A percentile compares a stretch with the other conserved stretches of the same genome.
These are phyloP conservation scores for Danaus chrysippus DNA, from an alignment of 2,888 invertebrate species.

Conservation along the genomic window DNA sequence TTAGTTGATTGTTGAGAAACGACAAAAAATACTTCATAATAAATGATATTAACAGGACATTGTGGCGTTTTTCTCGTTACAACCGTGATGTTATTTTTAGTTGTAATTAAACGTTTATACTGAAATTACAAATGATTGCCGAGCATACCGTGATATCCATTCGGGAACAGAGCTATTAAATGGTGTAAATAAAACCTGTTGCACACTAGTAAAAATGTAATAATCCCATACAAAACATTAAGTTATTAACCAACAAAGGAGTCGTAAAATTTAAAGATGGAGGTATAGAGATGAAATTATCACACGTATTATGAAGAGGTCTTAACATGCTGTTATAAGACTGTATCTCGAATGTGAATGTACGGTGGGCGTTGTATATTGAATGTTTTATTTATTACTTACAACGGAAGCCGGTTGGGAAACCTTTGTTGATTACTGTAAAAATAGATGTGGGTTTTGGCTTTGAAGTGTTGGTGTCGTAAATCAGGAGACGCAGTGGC, in stretches of 20 bases:
- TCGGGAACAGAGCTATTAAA: background rate
- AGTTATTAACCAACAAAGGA: conserved; percentile 3
- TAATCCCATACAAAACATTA: background rate
- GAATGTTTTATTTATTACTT: conserved; percentile 5
- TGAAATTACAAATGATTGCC: background rate
- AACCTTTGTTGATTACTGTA: background rate
- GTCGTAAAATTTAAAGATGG: conserved; percentile 4
- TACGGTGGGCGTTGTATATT: conserved; percentile 2
- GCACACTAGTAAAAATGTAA: background rate
- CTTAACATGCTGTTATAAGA: conserved; percentile 6
- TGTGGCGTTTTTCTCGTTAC: too few relatives aligned
- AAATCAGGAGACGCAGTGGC: conserved; percentile 24
- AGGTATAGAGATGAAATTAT: conserved; percentile 11
- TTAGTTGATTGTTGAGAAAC: background rate
- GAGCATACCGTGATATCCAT: background rate
- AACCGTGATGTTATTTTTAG: too few relatives aligned
- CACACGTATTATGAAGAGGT: conserved; percentile 15
- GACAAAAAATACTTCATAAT: background rate
- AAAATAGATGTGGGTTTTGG: background rate
- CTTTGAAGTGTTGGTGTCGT: conserved; percentile 15
- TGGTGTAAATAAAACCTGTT: background rate
- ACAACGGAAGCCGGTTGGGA: conserved; percentile 1
- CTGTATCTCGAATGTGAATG: background rate
- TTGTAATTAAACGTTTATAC: too few relatives aligned
- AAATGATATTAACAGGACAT: too few relatives aligned